Percentiles rank a stretch among this genome's conserved stretches.
These are phyloP conservation scores for Onychomys leucogaster DNA, from an alignment of 2,797 vertebrate genomes.

Conservation along the genomic window DNA sequence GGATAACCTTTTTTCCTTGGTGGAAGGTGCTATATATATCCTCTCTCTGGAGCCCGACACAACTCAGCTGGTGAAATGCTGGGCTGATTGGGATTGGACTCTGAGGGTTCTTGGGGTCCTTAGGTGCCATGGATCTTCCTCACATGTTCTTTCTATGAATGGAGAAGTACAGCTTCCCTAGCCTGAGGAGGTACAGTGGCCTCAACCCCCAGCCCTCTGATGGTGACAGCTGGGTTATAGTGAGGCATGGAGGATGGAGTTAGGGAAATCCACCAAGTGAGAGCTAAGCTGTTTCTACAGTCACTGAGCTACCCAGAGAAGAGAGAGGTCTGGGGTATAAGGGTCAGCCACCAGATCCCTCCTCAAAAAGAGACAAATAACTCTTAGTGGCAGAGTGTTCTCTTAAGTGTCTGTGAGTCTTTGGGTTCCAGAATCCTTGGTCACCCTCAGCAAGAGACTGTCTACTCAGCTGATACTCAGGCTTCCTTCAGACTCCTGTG, in stretches of 20 bases:
- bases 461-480: not conserved
- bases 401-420: not conserved
- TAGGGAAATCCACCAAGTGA: not conserved
- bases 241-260: not conserved
- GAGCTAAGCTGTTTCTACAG: not conserved
- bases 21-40: not conserved
- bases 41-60: not conserved
- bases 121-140: accelerated
- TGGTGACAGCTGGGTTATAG: too few species aligned
- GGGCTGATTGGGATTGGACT: not conserved
- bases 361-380: not conserved
- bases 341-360: not conserved
- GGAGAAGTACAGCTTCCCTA: not conserved
- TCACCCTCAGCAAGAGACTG: not conserved
- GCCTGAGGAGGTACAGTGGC: not conserved
- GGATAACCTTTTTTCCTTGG: not conserved
- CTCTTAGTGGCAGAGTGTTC: not conserved
- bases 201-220: too few species aligned
- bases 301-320: not conserved
- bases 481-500: not conserved
- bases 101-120: not conserved
- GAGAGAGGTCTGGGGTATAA: not conserved
- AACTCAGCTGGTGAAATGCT: not conserved
- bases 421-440: not conserved
- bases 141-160: not conserved